These are phyloP conservation scores for Coreius guichenoti DNA, from an alignment of 2,797 vertebrate species.

Conservation along the genomic window DNA sequence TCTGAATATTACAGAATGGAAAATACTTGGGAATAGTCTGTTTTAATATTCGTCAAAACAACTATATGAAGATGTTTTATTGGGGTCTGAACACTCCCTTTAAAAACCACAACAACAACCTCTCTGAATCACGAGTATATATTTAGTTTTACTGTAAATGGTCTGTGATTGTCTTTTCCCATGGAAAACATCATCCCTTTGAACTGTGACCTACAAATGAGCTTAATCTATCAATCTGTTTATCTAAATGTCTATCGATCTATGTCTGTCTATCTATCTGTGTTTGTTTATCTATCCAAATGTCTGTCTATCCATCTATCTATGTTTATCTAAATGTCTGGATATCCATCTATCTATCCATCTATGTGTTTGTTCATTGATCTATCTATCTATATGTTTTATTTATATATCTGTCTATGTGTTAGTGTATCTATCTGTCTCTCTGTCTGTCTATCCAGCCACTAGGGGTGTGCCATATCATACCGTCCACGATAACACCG, in stretches of 20 bases:
- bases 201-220: not conserved
- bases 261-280: too few species aligned
- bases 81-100: conserved; percentile 59
- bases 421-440: too few species aligned
- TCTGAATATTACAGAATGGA: conserved; percentile 21
- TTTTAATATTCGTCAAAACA: conserved; percentile 50
- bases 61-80: conserved; percentile 65
- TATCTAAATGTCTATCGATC: too few species aligned
- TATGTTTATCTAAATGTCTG: too few species aligned
- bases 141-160: conserved; percentile 26
- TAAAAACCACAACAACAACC: conserved; percentile 60
- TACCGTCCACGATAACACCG: too few species aligned
- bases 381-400: too few species aligned
- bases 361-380: too few species aligned
- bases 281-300: too few species aligned
- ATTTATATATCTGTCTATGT: not conserved
- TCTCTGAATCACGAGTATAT: conserved; percentile 61
- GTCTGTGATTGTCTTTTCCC: not conserved
- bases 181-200: not conserved
- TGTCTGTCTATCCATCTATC: too few species aligned
- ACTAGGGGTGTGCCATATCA: too few species aligned
- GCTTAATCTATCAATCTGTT: not conserved
- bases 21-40: not conserved
- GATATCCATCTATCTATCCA: too few species aligned
- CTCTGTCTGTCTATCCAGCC: too few species aligned